phyloP scores from a whole-genome alignment of 1,140 invertebrate genomes.

The Oppia nitens region DNA sequence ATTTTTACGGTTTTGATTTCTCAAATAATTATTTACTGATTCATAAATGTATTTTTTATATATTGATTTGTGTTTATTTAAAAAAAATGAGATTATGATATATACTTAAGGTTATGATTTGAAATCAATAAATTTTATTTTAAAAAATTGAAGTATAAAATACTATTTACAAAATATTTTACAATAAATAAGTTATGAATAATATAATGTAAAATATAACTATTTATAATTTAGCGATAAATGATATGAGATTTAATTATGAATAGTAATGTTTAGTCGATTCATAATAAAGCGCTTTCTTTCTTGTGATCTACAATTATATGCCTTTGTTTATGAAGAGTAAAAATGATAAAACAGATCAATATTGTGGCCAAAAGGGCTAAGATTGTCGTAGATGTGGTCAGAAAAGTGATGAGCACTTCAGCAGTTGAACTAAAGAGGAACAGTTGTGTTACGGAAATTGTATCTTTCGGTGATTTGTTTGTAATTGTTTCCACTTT shows the following conservation, averaged over 20 bases:
- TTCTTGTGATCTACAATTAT: not conserved
- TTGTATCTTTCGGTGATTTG: not conserved
- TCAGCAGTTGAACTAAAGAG: not conserved
- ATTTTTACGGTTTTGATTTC: too few species aligned
- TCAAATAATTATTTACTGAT: too few species aligned
- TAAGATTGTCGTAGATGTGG: not conserved
- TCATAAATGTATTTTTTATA: too few species aligned
- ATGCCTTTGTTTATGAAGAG: not conserved
- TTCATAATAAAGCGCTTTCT: not conserved
- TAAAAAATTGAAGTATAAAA: too few species aligned
- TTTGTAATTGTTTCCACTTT: not conserved
- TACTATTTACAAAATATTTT: not conserved
- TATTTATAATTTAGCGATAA: not conserved
- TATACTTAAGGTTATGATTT: too few species aligned
- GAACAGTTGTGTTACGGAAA: not conserved
- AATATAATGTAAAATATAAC: not conserved
- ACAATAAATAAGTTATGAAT: not conserved
- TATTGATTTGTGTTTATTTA: not conserved
- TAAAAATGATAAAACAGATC: not conserved
- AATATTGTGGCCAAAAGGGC: not conserved
- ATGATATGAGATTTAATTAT: too few species aligned
- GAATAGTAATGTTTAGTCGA: not conserved
- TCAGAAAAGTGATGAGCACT: not conserved
- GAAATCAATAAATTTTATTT: too few species aligned
- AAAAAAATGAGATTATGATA: not conserved